Evolutionary conservation across 2,113 vertebrate species (phyloP), one percentile per base, ranked within the genome.

Genomic region (Formicarius rufipectus): DNA sequence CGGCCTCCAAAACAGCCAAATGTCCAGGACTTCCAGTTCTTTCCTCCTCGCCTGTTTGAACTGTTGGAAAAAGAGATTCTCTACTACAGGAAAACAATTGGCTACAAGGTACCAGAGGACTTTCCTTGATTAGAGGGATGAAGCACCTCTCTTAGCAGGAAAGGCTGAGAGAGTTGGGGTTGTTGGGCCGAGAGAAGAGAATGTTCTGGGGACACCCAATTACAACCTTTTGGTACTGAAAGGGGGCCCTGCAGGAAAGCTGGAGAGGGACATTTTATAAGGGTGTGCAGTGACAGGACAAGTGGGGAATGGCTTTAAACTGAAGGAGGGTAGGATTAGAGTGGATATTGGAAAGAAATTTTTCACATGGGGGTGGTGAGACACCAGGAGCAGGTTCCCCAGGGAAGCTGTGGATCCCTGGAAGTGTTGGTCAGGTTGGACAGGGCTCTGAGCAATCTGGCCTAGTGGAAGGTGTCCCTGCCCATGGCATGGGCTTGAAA

Each of bases 81-180:
- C 15, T 99, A 99, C 97, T 99, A 99, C 97, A 98, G 99, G 77
- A 99, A 99, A 95, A 99, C 99, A n/a, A 99, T 99, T 63, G 99
- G 99, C 75, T 99, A 99, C 97, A 99, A 99, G 99, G 99, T 99
- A 96, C 92, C 20, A 39, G 35, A 56, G 82, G 39, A 37, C 35
- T 49, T 77, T 63, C 14, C 40, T 37, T 56, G 25, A 9, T 12
- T 58, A 37, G 17, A 40, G 40, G 30, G 63, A 20, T 19, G 17
- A 33, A 69, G 21, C n/a, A 16, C 18, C 21, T 60, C 12, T 44
- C 28, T 25, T 12, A 23, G 18, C n/a, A 47, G n/a, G 13, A 60
- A 40, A 25, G 30, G n/a, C 53, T 83, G n/a, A 62, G 63, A 30
- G 39, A 55, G 55, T 33, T 55, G 47, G 35, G n/a, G 14, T 62